phyloP scores from a whole-genome alignment of 2,888 invertebrate genomes.

The Physocephala rufipes region DNA sequence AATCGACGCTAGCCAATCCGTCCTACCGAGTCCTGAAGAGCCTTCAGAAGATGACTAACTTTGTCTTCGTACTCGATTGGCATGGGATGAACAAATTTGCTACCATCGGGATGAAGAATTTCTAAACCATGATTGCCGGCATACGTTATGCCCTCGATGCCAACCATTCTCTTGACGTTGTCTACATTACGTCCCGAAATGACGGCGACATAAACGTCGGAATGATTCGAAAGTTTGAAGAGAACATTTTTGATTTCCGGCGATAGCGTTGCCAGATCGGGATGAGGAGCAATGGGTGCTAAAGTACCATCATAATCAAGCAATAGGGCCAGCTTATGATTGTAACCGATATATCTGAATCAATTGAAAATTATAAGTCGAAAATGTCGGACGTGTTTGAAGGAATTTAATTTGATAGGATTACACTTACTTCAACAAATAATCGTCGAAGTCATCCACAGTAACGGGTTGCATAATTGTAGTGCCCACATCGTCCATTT shows the following conservation, averaged over 20 bases:
- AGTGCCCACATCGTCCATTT: slow-evolving; percentile 83
- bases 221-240: slow-evolving; percentile 82
- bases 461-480: slow-evolving; percentile 91
- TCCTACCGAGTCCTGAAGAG: slow-evolving; percentile 80
- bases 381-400: neutral
- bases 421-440: slow-evolving; percentile 78
- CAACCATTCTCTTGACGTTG: slow-evolving; percentile 90
- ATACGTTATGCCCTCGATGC: slow-evolving; percentile 89
- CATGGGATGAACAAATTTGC: slow-evolving; percentile 91
- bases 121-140: slow-evolving; percentile 90
- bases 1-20: no score
- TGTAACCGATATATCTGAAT: slow-evolving; percentile 82
- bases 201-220: slow-evolving; percentile 87
- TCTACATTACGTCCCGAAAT: slow-evolving; percentile 87
- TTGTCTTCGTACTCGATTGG: slow-evolving; percentile 84
- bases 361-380: slow-evolving; percentile 1
- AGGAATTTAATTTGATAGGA: neutral
- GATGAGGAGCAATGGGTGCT: slow-evolving; percentile 89
- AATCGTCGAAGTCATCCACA: slow-evolving; percentile 89
- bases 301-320: slow-evolving; percentile 90
- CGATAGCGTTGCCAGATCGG: slow-evolving; percentile 86
- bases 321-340: slow-evolving; percentile 83
- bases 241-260: slow-evolving; percentile 85
- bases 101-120: slow-evolving; percentile 89
- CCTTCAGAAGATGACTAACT: slow-evolving; percentile 79